Conservation (phyloP, 2,888 invertebrate genomes). For the Sminthurinus aureus region DNA sequence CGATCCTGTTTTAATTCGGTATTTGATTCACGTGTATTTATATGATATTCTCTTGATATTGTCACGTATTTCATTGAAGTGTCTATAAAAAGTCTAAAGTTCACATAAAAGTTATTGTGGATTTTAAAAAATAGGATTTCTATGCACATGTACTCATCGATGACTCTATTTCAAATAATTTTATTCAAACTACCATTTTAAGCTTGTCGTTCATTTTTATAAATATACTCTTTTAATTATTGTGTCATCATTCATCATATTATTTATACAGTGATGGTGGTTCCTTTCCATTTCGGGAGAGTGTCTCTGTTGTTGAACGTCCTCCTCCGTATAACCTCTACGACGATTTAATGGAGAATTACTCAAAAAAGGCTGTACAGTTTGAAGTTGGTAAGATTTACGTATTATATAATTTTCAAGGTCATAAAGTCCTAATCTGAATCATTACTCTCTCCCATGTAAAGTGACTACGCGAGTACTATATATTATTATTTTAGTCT, state of each 20-base stretch:
- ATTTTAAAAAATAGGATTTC: neutral
- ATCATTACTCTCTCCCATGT: no score
- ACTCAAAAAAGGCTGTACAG: constrained; percentile 60
- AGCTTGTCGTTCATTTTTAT: no score
- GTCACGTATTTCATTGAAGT: neutral
- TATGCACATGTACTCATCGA: no score
- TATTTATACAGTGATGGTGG: neutral
- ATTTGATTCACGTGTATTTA: neutral
- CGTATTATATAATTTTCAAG: no score
- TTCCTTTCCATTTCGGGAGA: constrained; percentile 29
- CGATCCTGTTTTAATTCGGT: neutral
- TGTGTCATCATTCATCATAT: no score
- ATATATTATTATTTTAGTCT: no score
- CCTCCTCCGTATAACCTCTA: constrained; percentile 10
- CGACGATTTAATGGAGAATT: constrained; percentile 50
- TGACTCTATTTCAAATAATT: no score
- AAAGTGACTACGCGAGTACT: no score
- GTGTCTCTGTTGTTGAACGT: neutral
- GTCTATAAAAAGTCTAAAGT: neutral
- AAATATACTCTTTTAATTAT: no score
- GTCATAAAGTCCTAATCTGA: no score
- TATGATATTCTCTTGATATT: no score
- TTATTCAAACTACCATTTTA: no score
- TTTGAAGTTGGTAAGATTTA: constrained; percentile 61
- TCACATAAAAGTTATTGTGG: neutral